phyloP scores from a whole-genome alignment of 1,140 invertebrate genomes.

The Propsilocerus akamusi region DNA sequence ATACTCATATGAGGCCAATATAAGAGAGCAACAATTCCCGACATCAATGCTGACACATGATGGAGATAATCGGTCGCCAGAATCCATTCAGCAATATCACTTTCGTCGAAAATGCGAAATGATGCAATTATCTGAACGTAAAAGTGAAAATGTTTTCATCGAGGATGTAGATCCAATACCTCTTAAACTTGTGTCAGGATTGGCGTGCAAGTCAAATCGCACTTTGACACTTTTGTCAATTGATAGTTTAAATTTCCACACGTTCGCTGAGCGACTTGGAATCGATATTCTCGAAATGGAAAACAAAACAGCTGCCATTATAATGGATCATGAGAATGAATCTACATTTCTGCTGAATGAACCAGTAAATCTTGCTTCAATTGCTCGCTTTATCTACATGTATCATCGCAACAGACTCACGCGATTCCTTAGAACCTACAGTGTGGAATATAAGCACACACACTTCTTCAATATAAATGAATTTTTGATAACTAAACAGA shows the following conservation, averaged over 20 bases:
- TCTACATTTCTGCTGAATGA: background rate
- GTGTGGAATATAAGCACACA: background rate
- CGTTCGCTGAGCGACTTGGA: conserved; percentile 54
- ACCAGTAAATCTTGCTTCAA: background rate
- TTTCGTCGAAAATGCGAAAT: conserved; percentile 26
- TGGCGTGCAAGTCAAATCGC: conserved; percentile 38
- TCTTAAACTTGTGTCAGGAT: conserved; percentile 17
- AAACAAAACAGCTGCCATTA: conserved; percentile 47
- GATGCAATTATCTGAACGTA: conserved; percentile 14
- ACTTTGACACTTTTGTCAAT: conserved; percentile 48
- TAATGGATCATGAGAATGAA: conserved; percentile 40
- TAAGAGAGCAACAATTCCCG: conserved; percentile 13
- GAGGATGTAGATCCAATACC: background rate
- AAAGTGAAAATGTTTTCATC: background rate
- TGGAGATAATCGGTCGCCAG: conserved; percentile 32
- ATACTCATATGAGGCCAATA: background rate
- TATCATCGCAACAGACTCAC: background rate
- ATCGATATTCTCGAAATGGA: conserved; percentile 36
- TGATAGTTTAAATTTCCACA: conserved; percentile 44
- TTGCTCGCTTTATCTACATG: background rate
- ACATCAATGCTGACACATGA: conserved; percentile 27
- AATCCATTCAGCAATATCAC: conserved; percentile 25
- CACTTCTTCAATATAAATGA: background rate
- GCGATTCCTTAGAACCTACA: background rate
- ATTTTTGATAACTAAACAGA: background rate